Base-by-base conservation (phyloP, 2,797 vertebrate genomes). In the Sebastes goodei region DNA sequence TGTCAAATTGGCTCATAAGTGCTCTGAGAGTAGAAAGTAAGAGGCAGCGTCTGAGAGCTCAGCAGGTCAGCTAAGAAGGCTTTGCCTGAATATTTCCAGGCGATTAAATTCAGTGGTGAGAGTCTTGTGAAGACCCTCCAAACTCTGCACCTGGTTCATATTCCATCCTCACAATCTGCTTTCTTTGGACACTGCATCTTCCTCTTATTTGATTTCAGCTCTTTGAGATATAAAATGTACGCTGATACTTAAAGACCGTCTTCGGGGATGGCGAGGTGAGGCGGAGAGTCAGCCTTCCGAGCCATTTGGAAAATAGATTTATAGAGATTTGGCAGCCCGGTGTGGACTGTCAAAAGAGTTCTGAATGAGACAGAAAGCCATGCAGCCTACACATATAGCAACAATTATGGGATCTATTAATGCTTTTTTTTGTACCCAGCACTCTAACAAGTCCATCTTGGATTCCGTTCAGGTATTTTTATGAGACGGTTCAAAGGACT, bases 81-180 rank as follows among this genome's bases (percentile, higher is more conserved):
- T 90, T 84, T 60, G 76, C 78, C 71, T 60, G 82, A 90, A 92
- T 92, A 88, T 90, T 91, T 92, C 78, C 86, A 82, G 76, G 77
- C 27, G 80, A 83, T 93, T 92, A 88, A 90, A 88, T 88, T 86
- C 85, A 76, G 89, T 89, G 89, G 88, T 77, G 76, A 88, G 89
- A 87, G 63, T 85, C 93, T 83, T 94, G 89, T 94, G 92, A 95
- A 95, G 89, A 89, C 53, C 77, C 87, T 95, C 94, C 94, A 95
- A 92, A 78, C 72, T 67, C 92, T 53, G 89, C 94, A 95, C 94
- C 94, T 95, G 95, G 93, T 94, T 94, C 56, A 5, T 89, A 94
- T 95, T 93, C 93, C 71, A 21, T 56, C 78, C 70, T 71, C 71
- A 32, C 85, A 91, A 93, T 89, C 86, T 95, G 95, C 94, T 95